phyloP scores from a whole-genome alignment of 2,888 invertebrate species.

The Harmothoe impar region DNA sequence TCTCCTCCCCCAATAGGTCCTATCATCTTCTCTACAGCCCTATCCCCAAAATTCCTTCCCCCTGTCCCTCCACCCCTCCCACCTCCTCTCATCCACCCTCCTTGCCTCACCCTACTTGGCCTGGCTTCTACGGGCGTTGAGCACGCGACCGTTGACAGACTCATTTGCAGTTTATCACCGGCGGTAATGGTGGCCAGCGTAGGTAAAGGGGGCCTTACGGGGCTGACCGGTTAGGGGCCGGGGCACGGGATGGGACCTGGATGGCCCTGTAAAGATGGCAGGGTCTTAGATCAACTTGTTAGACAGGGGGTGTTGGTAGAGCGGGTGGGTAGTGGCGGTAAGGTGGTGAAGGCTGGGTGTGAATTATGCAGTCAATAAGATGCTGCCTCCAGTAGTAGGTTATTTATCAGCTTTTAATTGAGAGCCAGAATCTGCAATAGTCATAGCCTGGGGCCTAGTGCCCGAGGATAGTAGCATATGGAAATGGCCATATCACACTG shows the following conservation, averaged over 20 bases:
- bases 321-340: too few species aligned
- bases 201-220: neutral
- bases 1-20: too few species aligned
- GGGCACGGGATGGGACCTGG: neutral
- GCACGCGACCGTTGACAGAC: constrained; percentile 30
- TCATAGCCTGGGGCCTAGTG: too few species aligned
- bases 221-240: too few species aligned
- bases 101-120: neutral
- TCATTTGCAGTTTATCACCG: constrained; percentile 38
- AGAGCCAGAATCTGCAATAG: too few species aligned
- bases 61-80: neutral
- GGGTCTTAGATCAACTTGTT: neutral
- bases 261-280: neutral
- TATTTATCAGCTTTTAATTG: too few species aligned
- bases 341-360: too few species aligned
- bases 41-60: neutral
- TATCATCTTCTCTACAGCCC: too few species aligned
- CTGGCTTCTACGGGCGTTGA: neutral
- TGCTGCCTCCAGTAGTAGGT: too few species aligned
- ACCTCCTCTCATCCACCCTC: neutral
- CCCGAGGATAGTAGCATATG: too few species aligned
- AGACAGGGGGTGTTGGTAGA: neutral
- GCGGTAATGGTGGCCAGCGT: neutral
- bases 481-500: too few species aligned
- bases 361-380: too few species aligned